Base-by-base conservation (phyloP, 1,140 invertebrate species). In the Rhynchophorus ferrugineus region DNA sequence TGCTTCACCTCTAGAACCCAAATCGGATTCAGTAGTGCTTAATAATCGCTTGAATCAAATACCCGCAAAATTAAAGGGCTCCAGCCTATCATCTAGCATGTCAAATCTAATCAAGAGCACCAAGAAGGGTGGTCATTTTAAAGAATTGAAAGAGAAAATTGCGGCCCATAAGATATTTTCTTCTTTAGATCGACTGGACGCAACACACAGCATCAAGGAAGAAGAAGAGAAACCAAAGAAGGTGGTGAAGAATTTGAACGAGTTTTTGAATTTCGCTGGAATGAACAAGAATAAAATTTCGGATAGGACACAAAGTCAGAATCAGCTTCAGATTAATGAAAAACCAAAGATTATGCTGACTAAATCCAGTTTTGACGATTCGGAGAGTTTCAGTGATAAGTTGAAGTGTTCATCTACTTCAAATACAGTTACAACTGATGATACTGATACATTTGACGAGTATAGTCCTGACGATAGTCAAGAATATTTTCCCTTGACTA, bases 401-500 rank as follows among this genome's bases (percentile, higher is more conserved):
- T 52, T 57, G 9, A 53, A 61, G 36, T 36, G 58, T 48, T 69
- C 66, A 2, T 64, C 65, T 0, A 65, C 66, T 21, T 63, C 63
- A 18, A 63, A 61, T 29, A 65, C 62, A 16, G 51, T 57, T 21
- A 57, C 62, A 7, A 58, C 61, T 6, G 53, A 55, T n/a, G 53
- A 55, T 16, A 55, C 53, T 8, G 58, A 60, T 43, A 64, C 65
- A 2, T 65, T 81, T 44, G 80, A 82, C 24, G 77, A 80, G 13
- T 78, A 75, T 49, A 84, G 84, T 51, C 84, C 84, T 0, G 86
- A 91, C 61, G 86, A 89, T 70, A 81, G 81, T 0, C 76, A 78
- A 60, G 87, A 89, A 63, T 91, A 89, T 69, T 85, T 84, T 65
- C 87, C 87, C 7, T 86, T 91, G 82, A 89, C 85, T 2, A 89